phyloP scores from a whole-genome alignment of 1,140 invertebrate species.

The Drosophila chauvacae region DNA sequence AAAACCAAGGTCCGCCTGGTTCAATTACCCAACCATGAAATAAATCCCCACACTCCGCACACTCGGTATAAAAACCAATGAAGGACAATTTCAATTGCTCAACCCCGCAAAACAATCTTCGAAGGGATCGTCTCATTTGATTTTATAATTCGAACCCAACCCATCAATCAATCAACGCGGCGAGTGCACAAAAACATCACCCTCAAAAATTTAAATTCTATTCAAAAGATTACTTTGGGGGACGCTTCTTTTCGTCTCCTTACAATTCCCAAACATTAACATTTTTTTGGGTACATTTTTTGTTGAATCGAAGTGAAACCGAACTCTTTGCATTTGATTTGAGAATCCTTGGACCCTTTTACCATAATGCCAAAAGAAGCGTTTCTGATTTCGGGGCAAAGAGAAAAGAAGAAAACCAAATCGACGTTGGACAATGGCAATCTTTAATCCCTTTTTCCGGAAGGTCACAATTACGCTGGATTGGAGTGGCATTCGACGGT shows the following conservation, averaged over 20 bases:
- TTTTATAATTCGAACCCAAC: slow-evolving; percentile 38
- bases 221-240: slow-evolving; percentile 22
- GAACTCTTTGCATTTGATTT: slow-evolving; percentile 36
- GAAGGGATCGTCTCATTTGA: slow-evolving; percentile 35
- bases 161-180: slow-evolving; percentile 38
- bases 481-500: slow-evolving; percentile 59
- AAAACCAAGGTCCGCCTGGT: background rate
- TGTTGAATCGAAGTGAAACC: slow-evolving; percentile 23
- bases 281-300: slow-evolving; percentile 42
- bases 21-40: slow-evolving; percentile 17
- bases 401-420: slow-evolving; percentile 7
- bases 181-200: slow-evolving; percentile 20
- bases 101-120: slow-evolving; percentile 13
- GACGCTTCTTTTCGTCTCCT: slow-evolving; percentile 9
- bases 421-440: slow-evolving; percentile 36
- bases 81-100: slow-evolving; percentile 34
- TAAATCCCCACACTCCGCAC: slow-evolving; percentile 12
- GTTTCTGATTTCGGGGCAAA: slow-evolving; percentile 45
- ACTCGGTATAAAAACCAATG: background rate
- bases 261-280: slow-evolving; percentile 33
- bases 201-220: slow-evolving; percentile 32
- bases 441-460: slow-evolving; percentile 75
- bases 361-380: slow-evolving; percentile 22
- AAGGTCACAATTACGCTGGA: slow-evolving; percentile 70
- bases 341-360: slow-evolving; percentile 20